These are phyloP conservation scores for Salvator merianae DNA, from an alignment of 2,113 vertebrate species.

Conservation along the genomic window DNA sequence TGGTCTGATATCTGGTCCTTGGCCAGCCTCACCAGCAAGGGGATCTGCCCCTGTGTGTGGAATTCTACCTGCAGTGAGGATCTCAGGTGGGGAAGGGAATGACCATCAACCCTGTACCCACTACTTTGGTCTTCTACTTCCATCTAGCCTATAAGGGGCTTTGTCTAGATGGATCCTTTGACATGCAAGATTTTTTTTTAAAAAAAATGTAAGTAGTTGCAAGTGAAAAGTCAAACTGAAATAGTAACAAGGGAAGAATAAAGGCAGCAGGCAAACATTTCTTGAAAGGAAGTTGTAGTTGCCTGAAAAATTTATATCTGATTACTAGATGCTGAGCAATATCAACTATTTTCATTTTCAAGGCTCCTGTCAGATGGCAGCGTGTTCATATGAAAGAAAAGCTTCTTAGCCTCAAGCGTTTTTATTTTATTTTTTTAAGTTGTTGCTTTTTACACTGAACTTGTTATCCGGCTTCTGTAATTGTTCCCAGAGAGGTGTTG, in stretches of 20 bases:
- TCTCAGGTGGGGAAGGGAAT: too few relatives aligned
- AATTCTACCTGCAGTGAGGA: too few relatives aligned
- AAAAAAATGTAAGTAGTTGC: background rate
- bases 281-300: background rate
- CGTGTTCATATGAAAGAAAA: background rate
- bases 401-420: background rate
- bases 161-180: too few relatives aligned
- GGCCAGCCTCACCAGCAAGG: too few relatives aligned
- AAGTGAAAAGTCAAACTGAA: constrained; percentile 29
- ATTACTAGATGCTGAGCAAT: background rate
- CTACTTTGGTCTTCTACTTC: too few relatives aligned
- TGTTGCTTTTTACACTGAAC: background rate
- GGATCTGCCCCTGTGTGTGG: too few relatives aligned
- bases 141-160: too few relatives aligned
- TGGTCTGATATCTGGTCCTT: too few relatives aligned
- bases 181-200: too few relatives aligned
- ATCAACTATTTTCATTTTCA: background rate
- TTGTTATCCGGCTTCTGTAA: background rate
- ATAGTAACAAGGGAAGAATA: background rate
- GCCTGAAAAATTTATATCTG: background rate
- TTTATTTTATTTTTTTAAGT: background rate
- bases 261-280: background rate
- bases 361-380: background rate
- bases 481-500: background rate
- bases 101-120: too few relatives aligned